Conservation (phyloP, 2,888 invertebrate species). For the Pristionchus maxplancki region DNA sequence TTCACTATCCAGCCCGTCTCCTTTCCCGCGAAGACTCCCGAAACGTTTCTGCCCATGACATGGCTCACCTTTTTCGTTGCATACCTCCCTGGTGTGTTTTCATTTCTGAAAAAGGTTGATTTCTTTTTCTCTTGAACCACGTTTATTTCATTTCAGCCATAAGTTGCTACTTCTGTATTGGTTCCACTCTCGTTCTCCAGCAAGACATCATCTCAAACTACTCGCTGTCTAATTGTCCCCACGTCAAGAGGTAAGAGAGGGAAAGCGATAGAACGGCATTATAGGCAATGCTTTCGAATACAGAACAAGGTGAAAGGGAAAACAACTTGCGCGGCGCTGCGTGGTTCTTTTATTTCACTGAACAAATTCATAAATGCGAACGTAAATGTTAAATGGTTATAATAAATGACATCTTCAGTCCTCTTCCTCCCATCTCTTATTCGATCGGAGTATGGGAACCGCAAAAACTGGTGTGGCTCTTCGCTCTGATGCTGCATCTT, state of each 20-base stretch:
- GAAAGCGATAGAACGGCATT: neutral
- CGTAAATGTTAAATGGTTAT: neutral
- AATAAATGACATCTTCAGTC: neutral
- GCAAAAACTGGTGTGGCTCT: neutral
- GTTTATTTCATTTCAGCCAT: neutral
- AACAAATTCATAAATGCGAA: neutral
- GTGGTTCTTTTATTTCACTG: neutral
- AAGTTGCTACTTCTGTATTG: conserved; percentile 7
- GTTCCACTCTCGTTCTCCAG: neutral
- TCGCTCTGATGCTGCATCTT: neutral
- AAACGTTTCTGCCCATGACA: neutral
- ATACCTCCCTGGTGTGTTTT: neutral
- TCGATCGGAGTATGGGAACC: conserved; percentile 33
- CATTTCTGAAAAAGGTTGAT: neutral
- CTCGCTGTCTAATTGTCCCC: conserved; percentile 29
- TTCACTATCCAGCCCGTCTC: neutral
- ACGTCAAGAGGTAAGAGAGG: conserved; percentile 22
- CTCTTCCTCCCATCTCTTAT: conserved; percentile 10
- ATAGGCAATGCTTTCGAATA: neutral
- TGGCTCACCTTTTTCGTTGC: neutral
- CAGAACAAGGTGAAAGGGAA: neutral
- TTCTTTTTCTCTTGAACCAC: neutral
- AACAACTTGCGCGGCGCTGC: neutral
- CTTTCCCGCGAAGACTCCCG: neutral
- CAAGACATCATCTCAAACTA: conserved; percentile 14